A percentile compares a stretch with the other conserved stretches of the same genome.
These are phyloP conservation scores for Osmerus mordax DNA, from an alignment of 2,113 vertebrate species.

Conservation along the genomic window DNA sequence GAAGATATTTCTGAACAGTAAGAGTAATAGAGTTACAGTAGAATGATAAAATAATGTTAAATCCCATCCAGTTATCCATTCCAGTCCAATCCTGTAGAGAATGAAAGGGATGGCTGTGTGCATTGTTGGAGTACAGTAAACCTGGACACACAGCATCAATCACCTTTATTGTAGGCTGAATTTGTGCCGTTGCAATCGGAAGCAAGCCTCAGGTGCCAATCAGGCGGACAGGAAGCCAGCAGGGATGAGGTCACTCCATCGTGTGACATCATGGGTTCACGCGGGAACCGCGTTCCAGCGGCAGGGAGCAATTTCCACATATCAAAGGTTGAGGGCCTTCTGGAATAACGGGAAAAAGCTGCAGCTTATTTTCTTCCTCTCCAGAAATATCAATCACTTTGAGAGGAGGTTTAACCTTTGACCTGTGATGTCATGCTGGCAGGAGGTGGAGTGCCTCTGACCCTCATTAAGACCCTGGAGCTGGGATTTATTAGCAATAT, in stretches of 20 bases:
- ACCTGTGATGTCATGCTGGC: slow-evolving; percentile 63
- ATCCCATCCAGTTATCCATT: too few relatives aligned
- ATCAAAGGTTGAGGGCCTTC: slow-evolving; percentile 52
- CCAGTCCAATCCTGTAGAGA: too few relatives aligned
- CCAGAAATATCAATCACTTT: slow-evolving; percentile 60
- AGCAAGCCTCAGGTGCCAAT: slow-evolving; percentile 49
- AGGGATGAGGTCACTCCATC: slow-evolving; percentile 55
- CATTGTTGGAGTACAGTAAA: background rate
- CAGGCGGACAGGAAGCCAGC: slow-evolving; percentile 34
- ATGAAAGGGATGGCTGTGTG: too few relatives aligned
- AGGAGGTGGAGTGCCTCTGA: slow-evolving; percentile 39
- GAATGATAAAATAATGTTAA: too few relatives aligned
- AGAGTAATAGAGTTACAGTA: too few relatives aligned
- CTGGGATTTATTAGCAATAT: slow-evolving; percentile 58
- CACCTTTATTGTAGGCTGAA: slow-evolving; percentile 7
- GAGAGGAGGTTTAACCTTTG: slow-evolving; percentile 56
- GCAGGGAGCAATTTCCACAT: slow-evolving; percentile 60
- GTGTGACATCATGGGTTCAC: slow-evolving; percentile 60
- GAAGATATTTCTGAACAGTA: too few relatives aligned
- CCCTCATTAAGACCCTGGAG: slow-evolving; percentile 36
- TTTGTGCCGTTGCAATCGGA: slow-evolving; percentile 22
- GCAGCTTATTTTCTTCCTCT: slow-evolving; percentile 53
- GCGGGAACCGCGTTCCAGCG: slow-evolving; percentile 43
- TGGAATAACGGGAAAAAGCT: slow-evolving; percentile 52
- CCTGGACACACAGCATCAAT: background rate